Evolutionary conservation across 2,113 vertebrate genomes (phyloP).

Genomic region (Pagrus major): DNA sequence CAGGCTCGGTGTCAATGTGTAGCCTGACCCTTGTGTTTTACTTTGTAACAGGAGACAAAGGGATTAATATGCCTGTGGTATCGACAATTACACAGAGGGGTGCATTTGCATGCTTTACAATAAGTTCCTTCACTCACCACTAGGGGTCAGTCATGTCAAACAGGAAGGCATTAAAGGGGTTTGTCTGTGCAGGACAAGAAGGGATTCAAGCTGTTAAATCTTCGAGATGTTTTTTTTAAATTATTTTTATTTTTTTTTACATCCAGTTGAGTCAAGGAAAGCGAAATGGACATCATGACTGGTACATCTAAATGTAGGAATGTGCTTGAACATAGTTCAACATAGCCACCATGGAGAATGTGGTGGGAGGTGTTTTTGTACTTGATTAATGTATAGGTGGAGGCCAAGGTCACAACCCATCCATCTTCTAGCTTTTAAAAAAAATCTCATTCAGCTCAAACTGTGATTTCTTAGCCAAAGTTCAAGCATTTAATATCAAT

Average conservation of each 20-base stretch:
- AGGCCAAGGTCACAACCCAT: conserved; percentile 29
- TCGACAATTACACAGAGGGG: conserved; percentile 12
- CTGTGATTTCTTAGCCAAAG: neutral
- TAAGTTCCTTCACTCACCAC: conserved; percentile 48
- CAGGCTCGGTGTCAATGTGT: conserved; percentile 13
- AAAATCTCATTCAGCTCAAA: neutral
- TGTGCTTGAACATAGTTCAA: neutral
- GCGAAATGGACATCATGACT: conserved; percentile 10
- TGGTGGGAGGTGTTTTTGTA: neutral
- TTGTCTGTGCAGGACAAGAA: conserved; percentile 25
- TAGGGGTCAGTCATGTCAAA: conserved; percentile 77
- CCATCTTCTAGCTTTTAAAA: conserved; percentile 3
- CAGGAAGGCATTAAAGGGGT: neutral
- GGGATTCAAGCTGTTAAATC: conserved; percentile 29
- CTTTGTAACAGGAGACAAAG: conserved; percentile 35
- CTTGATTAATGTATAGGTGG: conserved; percentile 17
- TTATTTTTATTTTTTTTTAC: conserved; percentile 1
- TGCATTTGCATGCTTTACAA: neutral
- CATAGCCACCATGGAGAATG: conserved; percentile 1
- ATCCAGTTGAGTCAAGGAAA: conserved; percentile 1
- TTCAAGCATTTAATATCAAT: neutral
- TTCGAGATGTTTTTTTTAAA: neutral
- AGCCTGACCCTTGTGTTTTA: conserved; percentile 48
- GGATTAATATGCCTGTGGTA: conserved; percentile 39
- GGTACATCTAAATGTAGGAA: neutral